phyloP scores from a whole-genome alignment of 2,797 vertebrate species.

The Amazona ochrocephala region DNA sequence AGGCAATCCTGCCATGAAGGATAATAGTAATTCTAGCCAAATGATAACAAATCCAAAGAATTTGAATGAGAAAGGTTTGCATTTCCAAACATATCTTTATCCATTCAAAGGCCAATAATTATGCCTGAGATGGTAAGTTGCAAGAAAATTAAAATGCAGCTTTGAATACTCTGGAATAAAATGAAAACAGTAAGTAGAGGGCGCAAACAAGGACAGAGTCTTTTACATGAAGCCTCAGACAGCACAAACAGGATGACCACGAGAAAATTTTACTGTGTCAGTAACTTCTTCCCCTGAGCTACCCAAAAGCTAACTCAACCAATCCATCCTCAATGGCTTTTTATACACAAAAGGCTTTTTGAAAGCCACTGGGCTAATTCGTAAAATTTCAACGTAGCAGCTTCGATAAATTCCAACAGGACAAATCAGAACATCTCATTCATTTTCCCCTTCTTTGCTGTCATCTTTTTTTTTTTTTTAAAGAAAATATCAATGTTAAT shows the following conservation, averaged over 20 bases:
- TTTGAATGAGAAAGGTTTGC: background rate
- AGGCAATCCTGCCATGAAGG: background rate
- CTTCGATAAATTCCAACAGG: background rate
- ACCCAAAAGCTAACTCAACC: background rate
- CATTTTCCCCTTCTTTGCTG: background rate
- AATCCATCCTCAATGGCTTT: background rate
- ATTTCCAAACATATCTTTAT: background rate
- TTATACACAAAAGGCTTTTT: background rate
- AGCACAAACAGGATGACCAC: background rate
- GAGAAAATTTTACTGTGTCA: background rate
- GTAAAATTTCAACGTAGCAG: background rate
- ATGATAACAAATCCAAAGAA: background rate
- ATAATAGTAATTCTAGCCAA: background rate
- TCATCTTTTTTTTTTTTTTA: background rate
- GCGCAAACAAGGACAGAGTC: slow-evolving; percentile 37
- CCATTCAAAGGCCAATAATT: background rate
- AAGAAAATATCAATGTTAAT: background rate
- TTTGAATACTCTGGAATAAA: background rate
- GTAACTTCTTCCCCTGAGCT: background rate
- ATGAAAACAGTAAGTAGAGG: background rate
- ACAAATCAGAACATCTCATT: background rate
- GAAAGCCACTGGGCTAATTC: background rate
- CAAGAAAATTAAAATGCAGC: background rate
- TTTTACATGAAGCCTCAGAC: slow-evolving; percentile 13
- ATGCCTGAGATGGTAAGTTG: background rate